phyloP scores from a whole-genome alignment of 1,140 invertebrate genomes.

The Acromyrmex heyeri region DNA sequence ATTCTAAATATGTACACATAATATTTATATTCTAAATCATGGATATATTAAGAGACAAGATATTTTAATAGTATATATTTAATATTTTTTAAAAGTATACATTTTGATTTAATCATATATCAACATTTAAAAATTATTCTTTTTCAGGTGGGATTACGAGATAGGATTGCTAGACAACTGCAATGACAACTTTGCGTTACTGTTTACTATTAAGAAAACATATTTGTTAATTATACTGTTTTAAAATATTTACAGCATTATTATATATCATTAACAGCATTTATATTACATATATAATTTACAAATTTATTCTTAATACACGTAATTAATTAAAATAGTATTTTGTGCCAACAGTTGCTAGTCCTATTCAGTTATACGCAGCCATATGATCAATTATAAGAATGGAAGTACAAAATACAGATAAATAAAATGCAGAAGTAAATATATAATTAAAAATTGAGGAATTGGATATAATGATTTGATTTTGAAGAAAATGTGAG shows the following conservation, averaged over 20 bases:
- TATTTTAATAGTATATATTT: neutral
- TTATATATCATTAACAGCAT: neutral
- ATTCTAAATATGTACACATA: neutral
- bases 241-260: neutral
- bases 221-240: neutral
- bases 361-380: neutral
- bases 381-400: neutral
- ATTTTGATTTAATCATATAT: neutral
- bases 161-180: conserved; percentile 14
- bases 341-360: conserved; percentile 29
- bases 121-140: neutral
- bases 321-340: neutral
- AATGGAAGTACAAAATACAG: neutral
- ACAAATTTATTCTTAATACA: neutral
- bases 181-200: conserved; percentile 24
- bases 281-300: conserved; percentile 6
- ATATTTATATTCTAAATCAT: neutral
- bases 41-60: neutral
- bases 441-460: conserved; percentile 14
- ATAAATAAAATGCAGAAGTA: neutral
- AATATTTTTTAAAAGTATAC: neutral
- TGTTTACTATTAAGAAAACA: neutral
- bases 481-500: neutral
- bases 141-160: neutral
- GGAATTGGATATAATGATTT: conserved; percentile 16